Conservation (phyloP, 1,140 invertebrate species). For the Lucilia cuprina region DNA sequence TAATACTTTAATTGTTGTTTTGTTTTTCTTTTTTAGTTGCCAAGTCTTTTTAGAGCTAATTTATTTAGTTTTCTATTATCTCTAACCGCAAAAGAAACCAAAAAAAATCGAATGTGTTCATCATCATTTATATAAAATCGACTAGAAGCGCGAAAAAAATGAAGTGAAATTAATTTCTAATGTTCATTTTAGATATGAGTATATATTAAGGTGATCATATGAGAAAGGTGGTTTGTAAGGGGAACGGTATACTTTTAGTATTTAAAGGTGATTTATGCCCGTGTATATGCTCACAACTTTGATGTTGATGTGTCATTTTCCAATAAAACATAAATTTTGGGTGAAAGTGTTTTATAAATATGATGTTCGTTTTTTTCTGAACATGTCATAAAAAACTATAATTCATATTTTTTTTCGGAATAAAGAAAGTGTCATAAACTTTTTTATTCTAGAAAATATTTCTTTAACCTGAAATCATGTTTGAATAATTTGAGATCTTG, state of each 20-base stretch:
- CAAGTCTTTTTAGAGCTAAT: not conserved
- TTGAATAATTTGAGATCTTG: too few relatives aligned
- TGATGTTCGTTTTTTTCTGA: not conserved
- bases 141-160: not conserved
- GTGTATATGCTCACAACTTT: not conserved
- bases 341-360: not conserved
- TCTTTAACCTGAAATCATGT: too few relatives aligned
- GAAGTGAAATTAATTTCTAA: not conserved
- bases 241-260: not conserved
- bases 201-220: not conserved
- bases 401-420: not conserved
- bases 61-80: not conserved
- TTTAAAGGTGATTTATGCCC: not conserved
- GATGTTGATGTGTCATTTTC: slow-evolving; percentile 10
- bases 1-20: not conserved
- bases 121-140: slow-evolving; percentile 15
- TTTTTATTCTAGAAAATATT: not conserved
- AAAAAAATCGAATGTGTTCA: slow-evolving; percentile 1
- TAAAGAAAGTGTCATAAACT: not conserved
- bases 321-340: not conserved
- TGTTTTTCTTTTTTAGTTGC: not conserved
- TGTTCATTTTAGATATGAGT: not conserved
- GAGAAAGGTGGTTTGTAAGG: not conserved
- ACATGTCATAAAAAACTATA: not conserved
- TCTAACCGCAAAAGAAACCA: not conserved